A percentile compares a stretch with the other conserved stretches of the same genome.
phyloP scores from a whole-genome alignment of 2,888 invertebrate genomes.

The Thysanoteuthis rhombus region DNA sequence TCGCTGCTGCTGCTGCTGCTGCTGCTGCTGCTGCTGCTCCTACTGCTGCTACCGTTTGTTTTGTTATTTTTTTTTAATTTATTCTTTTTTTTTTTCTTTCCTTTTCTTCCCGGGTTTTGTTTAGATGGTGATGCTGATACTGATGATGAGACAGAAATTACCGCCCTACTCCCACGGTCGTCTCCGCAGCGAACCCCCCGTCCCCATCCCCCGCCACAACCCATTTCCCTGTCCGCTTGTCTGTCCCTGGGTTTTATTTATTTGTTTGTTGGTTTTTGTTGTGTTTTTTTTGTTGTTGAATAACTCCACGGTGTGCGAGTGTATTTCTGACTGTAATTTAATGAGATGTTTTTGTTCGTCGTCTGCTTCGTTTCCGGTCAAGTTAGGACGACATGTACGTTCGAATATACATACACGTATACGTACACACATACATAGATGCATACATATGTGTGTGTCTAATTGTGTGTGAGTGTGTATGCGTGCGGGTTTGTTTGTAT shows the following conservation, averaged over 20 bases:
- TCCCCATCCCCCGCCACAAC: background rate
- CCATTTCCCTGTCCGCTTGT: background rate
- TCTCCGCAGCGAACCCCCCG: no score
- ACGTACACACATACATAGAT: background rate
- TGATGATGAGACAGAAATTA: no score
- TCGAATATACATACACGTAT: background rate
- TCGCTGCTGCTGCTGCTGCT: background rate
- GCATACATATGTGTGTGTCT: background rate
- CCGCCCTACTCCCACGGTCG: background rate
- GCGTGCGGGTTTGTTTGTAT: no score
- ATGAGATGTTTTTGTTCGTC: background rate
- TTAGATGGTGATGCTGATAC: background rate
- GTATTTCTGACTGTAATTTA: background rate
- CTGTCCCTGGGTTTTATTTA: background rate
- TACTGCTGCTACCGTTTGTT: background rate
- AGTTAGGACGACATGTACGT: slow-evolving; percentile 12
- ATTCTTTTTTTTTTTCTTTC: background rate
- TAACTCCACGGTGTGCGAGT: background rate
- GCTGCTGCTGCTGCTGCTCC: background rate
- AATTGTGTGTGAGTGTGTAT: background rate
- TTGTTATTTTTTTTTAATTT: background rate
- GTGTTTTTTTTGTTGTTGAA: background rate
- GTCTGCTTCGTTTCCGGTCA: background rate
- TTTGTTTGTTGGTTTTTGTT: background rate
- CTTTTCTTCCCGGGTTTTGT: background rate